Conservation (phyloP, 2,888 invertebrate genomes). For the Clusia tigrina region DNA sequence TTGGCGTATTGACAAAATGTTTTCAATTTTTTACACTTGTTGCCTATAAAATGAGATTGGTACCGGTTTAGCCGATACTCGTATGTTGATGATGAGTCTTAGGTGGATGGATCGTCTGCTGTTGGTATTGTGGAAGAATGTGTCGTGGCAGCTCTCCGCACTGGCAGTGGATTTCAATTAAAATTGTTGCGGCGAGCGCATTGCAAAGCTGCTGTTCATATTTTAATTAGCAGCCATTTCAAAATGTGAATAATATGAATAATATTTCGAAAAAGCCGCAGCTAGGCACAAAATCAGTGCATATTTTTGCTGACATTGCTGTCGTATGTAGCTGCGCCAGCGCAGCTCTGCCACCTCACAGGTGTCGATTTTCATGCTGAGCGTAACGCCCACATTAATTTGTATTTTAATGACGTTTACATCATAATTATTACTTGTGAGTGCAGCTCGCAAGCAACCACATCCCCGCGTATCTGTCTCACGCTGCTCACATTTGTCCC, state of each 20-base stretch:
- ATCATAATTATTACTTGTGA: neutral
- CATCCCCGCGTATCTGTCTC: neutral
- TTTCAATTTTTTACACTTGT: neutral
- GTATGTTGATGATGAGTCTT: neutral
- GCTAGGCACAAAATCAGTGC: neutral
- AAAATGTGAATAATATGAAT: neutral
- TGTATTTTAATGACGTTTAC: neutral
- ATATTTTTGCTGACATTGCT: neutral
- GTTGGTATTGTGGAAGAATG: no score
- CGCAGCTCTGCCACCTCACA: neutral
- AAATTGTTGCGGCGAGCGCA: neutral
- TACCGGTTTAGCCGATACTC: neutral
- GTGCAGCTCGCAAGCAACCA: no score
- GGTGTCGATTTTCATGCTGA: constrained; percentile 4
- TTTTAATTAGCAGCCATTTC: neutral
- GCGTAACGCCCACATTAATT: constrained; percentile 7
- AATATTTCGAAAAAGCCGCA: no score
- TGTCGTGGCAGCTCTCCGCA: no score
- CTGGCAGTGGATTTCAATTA: neutral
- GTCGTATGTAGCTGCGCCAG: neutral
- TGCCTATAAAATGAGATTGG: neutral
- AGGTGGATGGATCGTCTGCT: neutral
- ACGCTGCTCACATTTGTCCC: constrained; percentile 6
- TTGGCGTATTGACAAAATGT: constrained; percentile 6
- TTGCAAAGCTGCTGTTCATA: neutral